A percentile compares a stretch with the other conserved stretches of the same genome.
These are phyloP conservation scores for Cantharis rufa DNA, from an alignment of 2,888 invertebrate genomes.

Conservation along the genomic window DNA sequence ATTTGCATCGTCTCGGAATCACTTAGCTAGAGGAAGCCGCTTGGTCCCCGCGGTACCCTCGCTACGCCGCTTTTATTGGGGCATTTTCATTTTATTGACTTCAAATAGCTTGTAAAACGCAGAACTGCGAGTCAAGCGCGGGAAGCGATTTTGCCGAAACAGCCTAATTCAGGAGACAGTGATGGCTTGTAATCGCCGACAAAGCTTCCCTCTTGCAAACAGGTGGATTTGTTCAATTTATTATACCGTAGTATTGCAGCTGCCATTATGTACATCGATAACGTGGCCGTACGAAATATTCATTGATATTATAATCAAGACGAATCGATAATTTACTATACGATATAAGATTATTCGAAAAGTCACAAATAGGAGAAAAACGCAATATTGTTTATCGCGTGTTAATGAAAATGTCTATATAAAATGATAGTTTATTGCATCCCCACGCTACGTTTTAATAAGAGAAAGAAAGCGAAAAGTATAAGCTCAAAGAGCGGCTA, in stretches of 20 bases:
- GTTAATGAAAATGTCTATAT: background rate
- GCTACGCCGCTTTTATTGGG: constrained; percentile 55
- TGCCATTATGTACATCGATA: constrained; percentile 24
- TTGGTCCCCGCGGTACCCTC: constrained; percentile 37
- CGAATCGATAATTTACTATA: background rate
- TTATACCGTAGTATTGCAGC: constrained; percentile 27
- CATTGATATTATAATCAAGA: background rate
- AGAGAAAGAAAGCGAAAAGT: constrained; percentile 1
- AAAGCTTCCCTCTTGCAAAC: constrained; percentile 53
- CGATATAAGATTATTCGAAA: too few relatives aligned
- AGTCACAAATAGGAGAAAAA: too few relatives aligned
- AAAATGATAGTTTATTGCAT: background rate
- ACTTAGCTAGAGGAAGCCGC: constrained; percentile 47
- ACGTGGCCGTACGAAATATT: background rate
- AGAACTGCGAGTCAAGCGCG: constrained; percentile 54
- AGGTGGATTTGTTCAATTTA: constrained; percentile 51
- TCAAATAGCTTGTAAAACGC: constrained; percentile 62
- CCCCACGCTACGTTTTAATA: background rate
- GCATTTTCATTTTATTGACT: constrained; percentile 61
- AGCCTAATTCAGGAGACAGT: constrained; percentile 58
- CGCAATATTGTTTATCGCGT: background rate
- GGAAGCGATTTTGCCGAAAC: constrained; percentile 55
- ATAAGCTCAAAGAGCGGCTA: constrained; percentile 46
- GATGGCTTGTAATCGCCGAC: constrained; percentile 57
- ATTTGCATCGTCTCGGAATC: constrained; percentile 56